A percentile compares a stretch with the other conserved stretches of the same genome.
Evolutionary conservation across 1,140 invertebrate species (phyloP).

Genomic region (Zophobas morio): DNA sequence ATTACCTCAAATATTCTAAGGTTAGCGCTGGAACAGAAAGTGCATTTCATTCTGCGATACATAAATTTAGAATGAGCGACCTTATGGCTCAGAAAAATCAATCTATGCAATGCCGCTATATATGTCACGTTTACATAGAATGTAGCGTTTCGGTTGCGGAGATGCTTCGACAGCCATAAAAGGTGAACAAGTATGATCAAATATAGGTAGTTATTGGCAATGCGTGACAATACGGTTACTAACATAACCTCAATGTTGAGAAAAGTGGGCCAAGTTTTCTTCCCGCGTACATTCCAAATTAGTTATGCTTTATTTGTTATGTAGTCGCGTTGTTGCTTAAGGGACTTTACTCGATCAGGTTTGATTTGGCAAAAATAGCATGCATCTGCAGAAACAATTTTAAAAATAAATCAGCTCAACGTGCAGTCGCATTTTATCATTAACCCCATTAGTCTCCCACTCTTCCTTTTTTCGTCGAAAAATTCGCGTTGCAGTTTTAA

Average conservation of each 20-base stretch:
- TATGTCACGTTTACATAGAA: not conserved
- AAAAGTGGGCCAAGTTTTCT: conserved; percentile 49
- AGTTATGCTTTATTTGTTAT: conserved; percentile 37
- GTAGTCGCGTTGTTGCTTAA: not conserved
- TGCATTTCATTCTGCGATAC: conserved; percentile 31
- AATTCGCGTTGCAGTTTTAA: conserved; percentile 54
- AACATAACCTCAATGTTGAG: conserved; percentile 43
- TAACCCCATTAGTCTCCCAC: conserved; percentile 51
- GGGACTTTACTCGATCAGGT: not conserved
- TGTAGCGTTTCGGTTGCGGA: not conserved
- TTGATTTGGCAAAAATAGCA: not conserved
- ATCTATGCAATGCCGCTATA: conserved; percentile 6
- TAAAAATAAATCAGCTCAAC: conserved; percentile 50
- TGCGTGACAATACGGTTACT: conserved; percentile 44
- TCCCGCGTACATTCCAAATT: conserved; percentile 42
- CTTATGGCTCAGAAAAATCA: conserved; percentile 24
- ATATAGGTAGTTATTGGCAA: conserved; percentile 27
- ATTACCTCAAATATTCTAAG: conserved; percentile 32
- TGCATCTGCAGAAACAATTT: conserved; percentile 43
- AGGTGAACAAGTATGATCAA: conserved; percentile 21
- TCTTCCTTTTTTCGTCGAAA: conserved; percentile 44
- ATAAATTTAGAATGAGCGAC: conserved; percentile 39
- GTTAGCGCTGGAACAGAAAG: conserved; percentile 28
- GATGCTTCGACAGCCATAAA: conserved; percentile 1
- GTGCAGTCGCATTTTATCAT: conserved; percentile 45